Evolutionary conservation across 1,140 invertebrate genomes (phyloP), one percentile per base, ranked within the genome.

Genomic region (Macrobrachium nipponense): DNA sequence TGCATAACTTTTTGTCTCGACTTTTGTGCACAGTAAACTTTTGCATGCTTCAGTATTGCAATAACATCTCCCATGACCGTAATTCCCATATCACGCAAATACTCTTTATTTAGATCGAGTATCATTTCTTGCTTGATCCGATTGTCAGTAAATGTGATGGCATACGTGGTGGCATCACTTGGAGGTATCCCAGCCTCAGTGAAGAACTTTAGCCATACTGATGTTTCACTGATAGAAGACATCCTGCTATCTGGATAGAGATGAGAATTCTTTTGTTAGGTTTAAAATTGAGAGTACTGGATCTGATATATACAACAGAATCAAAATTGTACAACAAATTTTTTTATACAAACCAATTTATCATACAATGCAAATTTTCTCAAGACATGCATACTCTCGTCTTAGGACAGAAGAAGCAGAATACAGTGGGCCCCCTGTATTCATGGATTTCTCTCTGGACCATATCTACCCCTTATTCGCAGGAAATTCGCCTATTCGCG

Each of bases 31-130:
- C 73, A 83, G 51, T 95, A 95, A 89, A 92, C 92, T 90, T 96
- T 96, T 2, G 96, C 94, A 92, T 97, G 95, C 84, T 95, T 95
- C 23, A 97, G 91, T 88, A 97, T 96, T 17, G 95, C 94, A 90
- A 97, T 96, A 73, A 96, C 94, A 91, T 97, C 96, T 18, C 96
- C 96, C 93, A 97, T 95, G 20, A 95, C 92, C 1, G 93, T 93
- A 8, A 97, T 96, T 2, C 95, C 96, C 95, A 97, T 96, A 89
- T 96, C 95, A 86, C 93, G 93, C 11, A 97, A 91, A 90, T 96
- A 95, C 90, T 96, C 95, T 90, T 96, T 96, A 87, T 94, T 96
- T 4, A 97, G 91, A 90, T 97, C 96, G 70, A 94, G 90, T 36
- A 97, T 90, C 96, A 97, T 97, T 89, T 96, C 94, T 89, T 93